These are phyloP conservation scores for Tenualosa ilisha DNA, from an alignment of 2,797 vertebrate species.

Conservation along the genomic window DNA sequence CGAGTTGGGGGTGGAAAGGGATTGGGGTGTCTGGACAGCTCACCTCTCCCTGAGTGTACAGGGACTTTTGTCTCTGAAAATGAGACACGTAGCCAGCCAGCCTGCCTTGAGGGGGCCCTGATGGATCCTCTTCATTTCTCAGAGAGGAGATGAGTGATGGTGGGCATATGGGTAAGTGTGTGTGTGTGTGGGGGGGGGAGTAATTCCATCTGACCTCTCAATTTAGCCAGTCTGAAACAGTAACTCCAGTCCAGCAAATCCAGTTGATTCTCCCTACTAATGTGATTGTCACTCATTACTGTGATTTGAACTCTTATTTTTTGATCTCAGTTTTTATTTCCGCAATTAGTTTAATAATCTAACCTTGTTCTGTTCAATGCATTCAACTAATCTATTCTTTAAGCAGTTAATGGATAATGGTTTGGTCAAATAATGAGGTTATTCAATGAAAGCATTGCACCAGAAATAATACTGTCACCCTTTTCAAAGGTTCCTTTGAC, in stretches of 20 bases:
- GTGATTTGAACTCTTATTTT: neutral
- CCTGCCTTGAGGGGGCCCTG: neutral
- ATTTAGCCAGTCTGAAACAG: neutral
- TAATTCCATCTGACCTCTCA: neutral
- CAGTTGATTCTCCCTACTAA: neutral
- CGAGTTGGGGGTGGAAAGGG: slow-evolving; percentile 35
- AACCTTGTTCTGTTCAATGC: neutral
- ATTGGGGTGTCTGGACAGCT: slow-evolving; percentile 24
- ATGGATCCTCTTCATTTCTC: slow-evolving; percentile 10
- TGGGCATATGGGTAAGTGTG: neutral
- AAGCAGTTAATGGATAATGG: neutral
- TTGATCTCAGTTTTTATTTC: neutral
- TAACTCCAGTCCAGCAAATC: neutral
- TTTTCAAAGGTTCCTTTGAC: neutral
- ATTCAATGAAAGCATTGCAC: neutral
- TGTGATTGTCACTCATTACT: neutral
- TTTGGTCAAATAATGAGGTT: neutral
- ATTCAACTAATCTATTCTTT: neutral
- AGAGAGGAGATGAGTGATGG: neutral
- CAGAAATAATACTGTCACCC: neutral
- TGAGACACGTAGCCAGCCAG: neutral
- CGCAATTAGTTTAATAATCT: neutral
- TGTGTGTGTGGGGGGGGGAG: neutral
- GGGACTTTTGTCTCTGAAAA: neutral
- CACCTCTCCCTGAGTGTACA: neutral